Conservation (phyloP, 2,797 vertebrate genomes). For the Chloroceryle inda region DNA sequence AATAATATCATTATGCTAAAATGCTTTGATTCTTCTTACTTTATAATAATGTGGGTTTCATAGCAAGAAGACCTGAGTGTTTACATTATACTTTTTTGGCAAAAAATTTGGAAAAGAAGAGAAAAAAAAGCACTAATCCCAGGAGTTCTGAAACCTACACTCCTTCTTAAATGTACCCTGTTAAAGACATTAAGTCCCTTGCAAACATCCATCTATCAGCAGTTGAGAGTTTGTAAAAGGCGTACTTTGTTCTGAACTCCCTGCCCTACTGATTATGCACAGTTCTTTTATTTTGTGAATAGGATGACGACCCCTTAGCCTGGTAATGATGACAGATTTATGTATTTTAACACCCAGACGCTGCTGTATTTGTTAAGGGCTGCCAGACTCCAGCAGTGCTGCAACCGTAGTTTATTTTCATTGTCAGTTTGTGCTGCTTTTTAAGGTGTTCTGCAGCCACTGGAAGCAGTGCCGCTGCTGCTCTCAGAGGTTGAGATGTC, state of each 20-base stretch:
- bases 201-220: slow-evolving; percentile 81
- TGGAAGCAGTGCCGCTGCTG: slow-evolving; percentile 5
- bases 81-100: slow-evolving; percentile 66
- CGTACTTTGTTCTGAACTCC: slow-evolving; percentile 74
- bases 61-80: slow-evolving; percentile 37
- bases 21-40: slow-evolving; percentile 18
- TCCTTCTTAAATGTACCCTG: slow-evolving; percentile 73
- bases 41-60: slow-evolving; percentile 21
- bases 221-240: slow-evolving; percentile 77
- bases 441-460: slow-evolving; percentile 62
- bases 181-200: slow-evolving; percentile 81
- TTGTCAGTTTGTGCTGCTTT: slow-evolving; percentile 63
- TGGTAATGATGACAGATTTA: slow-evolving; percentile 80
- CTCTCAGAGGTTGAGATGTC: slow-evolving; percentile 40
- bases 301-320: slow-evolving; percentile 72
- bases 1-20: slow-evolving; percentile 59
- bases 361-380: slow-evolving; percentile 76
- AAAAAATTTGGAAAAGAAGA: slow-evolving; percentile 77
- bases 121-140: slow-evolving; percentile 68
- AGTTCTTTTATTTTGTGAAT: slow-evolving; percentile 72
- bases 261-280: slow-evolving; percentile 75
- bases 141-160: slow-evolving; percentile 77
- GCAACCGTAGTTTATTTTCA: slow-evolving; percentile 62
- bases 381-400: slow-evolving; percentile 61
- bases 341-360: slow-evolving; percentile 75